Base-by-base conservation (phyloP, 2,113 vertebrate species). In the Corydoras maculifer region DNA sequence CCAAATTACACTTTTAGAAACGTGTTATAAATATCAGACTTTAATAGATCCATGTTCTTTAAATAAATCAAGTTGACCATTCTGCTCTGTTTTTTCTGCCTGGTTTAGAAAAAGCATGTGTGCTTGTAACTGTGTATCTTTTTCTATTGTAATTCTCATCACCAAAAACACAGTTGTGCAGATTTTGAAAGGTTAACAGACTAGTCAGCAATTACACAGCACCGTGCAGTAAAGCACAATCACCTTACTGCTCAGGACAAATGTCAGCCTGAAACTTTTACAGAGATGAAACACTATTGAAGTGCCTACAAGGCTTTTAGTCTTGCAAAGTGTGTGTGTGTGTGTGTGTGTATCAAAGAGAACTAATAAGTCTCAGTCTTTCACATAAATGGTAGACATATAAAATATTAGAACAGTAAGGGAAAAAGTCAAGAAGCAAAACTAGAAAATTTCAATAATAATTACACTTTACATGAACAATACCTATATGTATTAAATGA, bases 171-270 rank as follows among this genome's bases (percentile, higher is more conserved):
- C 81, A 77, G 82, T 82, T 84, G 79, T 81, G 82, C 83, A 84
- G 81, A 88, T 89, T 88, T 43, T 88, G 86, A 89, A 89, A 91
- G 88, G 87, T 89, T 89, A 86, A 86, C 86, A 88, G 86, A 88
- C 85, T 82, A 86, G 87, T 88, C 88, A 88, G 89, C 87, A 86
- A 89, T 89, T 89, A 90, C 86, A 81, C 83, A 78, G 81, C 85
- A 82, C 78, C 82, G 82, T 84, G 85, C 84, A 87, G 80, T 79
- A 83, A 84, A 80, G 84, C 84, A 83, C 85, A 86, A 84, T 85
- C 71, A 77, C 82, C 84, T 87, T 85, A 86, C 80, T 79, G 79
- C 84, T 80, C 80, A 78, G 80, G 81, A 75, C 80, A 86, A 88
- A 86, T 81, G 82, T 81, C 85, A 86, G 85, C 82, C 82, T 57